A percentile compares a stretch with the other conserved stretches of the same genome.
Evolutionary conservation across 2,888 invertebrate genomes (phyloP).

Genomic region (Neoaliturus tenellus): DNA sequence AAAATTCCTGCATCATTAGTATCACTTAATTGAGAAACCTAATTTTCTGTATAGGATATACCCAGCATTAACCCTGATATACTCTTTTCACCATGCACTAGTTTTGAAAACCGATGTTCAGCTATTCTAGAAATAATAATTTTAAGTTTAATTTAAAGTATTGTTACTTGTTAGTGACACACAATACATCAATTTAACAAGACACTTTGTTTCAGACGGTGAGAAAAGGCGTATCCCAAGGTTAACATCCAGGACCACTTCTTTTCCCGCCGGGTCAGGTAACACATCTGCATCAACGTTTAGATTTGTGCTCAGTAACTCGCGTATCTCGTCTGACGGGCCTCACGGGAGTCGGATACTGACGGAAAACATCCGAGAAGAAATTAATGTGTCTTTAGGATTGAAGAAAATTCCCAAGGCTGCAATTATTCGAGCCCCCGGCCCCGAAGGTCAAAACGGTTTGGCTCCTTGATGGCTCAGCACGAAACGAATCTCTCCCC

Average conservation of each 20-base stretch:
- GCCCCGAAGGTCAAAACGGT: not conserved
- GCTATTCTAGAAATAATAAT: too few relatives aligned
- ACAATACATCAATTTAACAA: too few relatives aligned
- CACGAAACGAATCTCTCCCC: not conserved
- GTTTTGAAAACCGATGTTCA: too few relatives aligned
- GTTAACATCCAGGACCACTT: not conserved
- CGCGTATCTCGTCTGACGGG: not conserved
- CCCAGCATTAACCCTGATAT: too few relatives aligned
- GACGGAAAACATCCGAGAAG: not conserved
- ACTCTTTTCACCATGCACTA: too few relatives aligned
- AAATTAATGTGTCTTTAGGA: slow-evolving; percentile 44
- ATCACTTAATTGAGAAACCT: too few relatives aligned
- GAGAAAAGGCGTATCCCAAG: slow-evolving; percentile 28
- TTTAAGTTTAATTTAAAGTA: too few relatives aligned
- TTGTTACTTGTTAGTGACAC: too few relatives aligned
- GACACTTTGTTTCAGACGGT: slow-evolving; percentile 36
- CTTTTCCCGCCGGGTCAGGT: not conserved
- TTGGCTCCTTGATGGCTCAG: not conserved
- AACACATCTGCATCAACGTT: slow-evolving; percentile 7
- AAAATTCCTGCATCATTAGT: too few relatives aligned
- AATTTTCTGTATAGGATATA: too few relatives aligned
- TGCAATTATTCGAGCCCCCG: slow-evolving; percentile 35
- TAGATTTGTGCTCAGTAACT: slow-evolving; percentile 2
- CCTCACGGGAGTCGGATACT: not conserved
- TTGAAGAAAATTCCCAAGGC: slow-evolving; percentile 43